A percentile compares a stretch with the other conserved stretches of the same genome.
phyloP scores from a whole-genome alignment of 2,113 vertebrate genomes.

The Todiramphus saurophagus region DNA sequence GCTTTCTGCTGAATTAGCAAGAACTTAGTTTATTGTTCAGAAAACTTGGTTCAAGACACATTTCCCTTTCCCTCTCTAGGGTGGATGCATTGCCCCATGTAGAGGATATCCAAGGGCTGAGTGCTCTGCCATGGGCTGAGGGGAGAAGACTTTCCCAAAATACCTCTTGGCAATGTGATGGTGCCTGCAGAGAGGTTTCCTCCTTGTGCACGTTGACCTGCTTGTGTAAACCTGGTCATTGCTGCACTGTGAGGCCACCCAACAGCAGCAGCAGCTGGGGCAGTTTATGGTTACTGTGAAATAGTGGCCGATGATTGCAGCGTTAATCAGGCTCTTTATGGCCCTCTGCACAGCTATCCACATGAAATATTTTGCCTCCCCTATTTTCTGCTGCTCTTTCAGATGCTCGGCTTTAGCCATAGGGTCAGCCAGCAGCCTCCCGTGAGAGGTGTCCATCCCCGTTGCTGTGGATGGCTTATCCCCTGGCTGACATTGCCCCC shows the following conservation, averaged over 20 bases:
- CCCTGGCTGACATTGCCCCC: background rate
- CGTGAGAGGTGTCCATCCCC: background rate
- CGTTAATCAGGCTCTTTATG: background rate
- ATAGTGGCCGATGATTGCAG: background rate
- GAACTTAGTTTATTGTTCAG: background rate
- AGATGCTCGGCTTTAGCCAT: background rate
- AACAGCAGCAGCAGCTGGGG: background rate
- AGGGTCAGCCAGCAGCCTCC: background rate
- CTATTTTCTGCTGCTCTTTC: background rate
- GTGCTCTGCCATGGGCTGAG: background rate
- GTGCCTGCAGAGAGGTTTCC: background rate
- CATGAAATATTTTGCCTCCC: background rate
- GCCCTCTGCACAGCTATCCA: background rate
- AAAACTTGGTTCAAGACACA: background rate
- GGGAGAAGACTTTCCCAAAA: background rate
- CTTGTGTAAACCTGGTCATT: background rate
- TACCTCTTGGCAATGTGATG: rapidly evolving
- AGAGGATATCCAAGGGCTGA: background rate
- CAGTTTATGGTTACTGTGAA: background rate
- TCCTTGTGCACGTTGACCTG: rapidly evolving
- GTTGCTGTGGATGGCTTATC: background rate
- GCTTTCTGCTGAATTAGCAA: background rate
- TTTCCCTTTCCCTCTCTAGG: background rate
- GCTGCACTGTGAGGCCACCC: background rate
- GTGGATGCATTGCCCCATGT: background rate